Evolutionary conservation across 2,888 invertebrate genomes (phyloP), one percentile per base, ranked within the genome.

Genomic region (Cotesia congregata): DNA sequence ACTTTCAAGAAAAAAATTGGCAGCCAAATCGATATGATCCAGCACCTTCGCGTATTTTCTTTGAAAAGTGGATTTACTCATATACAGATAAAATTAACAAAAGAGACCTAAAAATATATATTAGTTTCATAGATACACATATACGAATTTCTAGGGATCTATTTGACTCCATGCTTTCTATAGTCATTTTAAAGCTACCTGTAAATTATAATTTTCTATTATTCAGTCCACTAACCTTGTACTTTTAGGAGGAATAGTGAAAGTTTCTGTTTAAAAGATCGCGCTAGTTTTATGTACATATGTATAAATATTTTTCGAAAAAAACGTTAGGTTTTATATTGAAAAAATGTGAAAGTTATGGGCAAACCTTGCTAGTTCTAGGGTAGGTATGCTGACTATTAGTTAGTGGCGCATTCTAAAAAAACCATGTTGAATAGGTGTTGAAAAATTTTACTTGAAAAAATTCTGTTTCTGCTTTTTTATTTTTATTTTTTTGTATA

Each of bases 261-360:
- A 80, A 77, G 80, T 76, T 79, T 73, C 64, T 77, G 79, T 77
- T 77, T 78, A 77, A 75, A 81, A 79, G 78, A 77, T 80, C 74
- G 74, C 81, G 79, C 78, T 7, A 50, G 50, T 50, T 50, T 12
- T 50, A 50, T 50, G 12, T 4, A 41, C 12, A 50, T 50, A 50
- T 12, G 75, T 67, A 74, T 72, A 65, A 64, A 17, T 30, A 15
- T 71, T 40, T 39, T 68, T 6, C n/a, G 5, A 72, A 68, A 71
- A 67, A 71, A 76, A 72, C 15, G 20, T 61, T 20, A 61, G 40
- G 38, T 17, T 40, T 74, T 75, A 72, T 77, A 72, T 64, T 77
- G 17, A 85, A 84, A 85, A 87, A 86, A 86, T 85, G 86, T 86
- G 87, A 88, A 88, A 88, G 88, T 85, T 84, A 74, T 77, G 78